Base-by-base conservation (phyloP, 2,797 vertebrate species). In the Intellagama lesueurii region DNA sequence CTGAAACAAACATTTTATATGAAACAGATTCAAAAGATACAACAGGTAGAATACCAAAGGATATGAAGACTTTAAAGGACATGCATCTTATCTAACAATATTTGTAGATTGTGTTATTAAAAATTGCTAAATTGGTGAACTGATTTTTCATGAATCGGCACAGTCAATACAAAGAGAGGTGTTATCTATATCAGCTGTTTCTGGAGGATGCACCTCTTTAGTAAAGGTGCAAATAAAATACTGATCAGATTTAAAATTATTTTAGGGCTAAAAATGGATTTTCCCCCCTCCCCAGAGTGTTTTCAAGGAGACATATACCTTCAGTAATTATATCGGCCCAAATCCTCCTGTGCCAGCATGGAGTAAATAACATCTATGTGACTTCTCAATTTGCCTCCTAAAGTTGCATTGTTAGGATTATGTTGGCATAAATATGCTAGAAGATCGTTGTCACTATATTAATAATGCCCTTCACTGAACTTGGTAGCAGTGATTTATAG, bases 121-220 rank as follows among this genome's bases (percentile, higher is more conserved):
- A 81, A 89, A 91, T 76, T 9, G 26, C 49, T 94, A 90, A 88
- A 70, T 83, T 49, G 92, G 91, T 64, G 35, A 92, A 93, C 77
- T 81, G 85, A 94, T 95, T 92, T 97, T 94, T 96, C 96, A 97
- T 97, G 97, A 97, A 97, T 94, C 94, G 97, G 97, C 96, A 97
- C 96, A 97, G 91, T 96, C 97, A 97, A 96, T 87, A 77, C 0
- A 28, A 9, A 80, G 26, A 40, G 83, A 84, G 88, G 88, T 72
- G 6, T 85, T 69, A 86, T 1, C 47, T 7, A 30, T 32, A 79
- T 90, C 68, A 60, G 28, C 32, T n/a, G 12, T 66, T 80, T 77
- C 66, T 16, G 2, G 28, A 86, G 30, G 28, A 22, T 72, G 66
- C 52, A 32, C 2, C 1, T 85, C 68, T 76, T 69, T 17, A n/a